Percentiles rank a stretch among this genome's conserved stretches.
Conservation (phyloP, 2,888 invertebrate genomes). For the Drosophila pseudotakahashii region DNA sequence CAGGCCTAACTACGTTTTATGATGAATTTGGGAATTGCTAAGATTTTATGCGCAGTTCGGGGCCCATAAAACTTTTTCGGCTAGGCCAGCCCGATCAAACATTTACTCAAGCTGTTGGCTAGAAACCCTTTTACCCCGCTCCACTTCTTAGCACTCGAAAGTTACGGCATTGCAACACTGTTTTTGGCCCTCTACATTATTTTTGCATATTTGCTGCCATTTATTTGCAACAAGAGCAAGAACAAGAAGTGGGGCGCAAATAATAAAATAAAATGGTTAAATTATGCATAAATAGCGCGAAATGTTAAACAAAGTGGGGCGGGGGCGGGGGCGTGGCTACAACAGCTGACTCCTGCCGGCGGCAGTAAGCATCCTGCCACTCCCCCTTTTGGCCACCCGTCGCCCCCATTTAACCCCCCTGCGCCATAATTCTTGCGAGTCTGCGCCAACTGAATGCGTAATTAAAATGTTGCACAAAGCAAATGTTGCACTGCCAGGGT, state of each 20-base stretch:
- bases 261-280: slow-evolving; percentile 41
- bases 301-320: slow-evolving; percentile 38
- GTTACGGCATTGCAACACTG: slow-evolving; percentile 28
- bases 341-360: slow-evolving; percentile 42
- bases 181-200: slow-evolving; percentile 31
- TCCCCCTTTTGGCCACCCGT: background rate
- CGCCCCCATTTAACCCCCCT: slow-evolving; percentile 14
- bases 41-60: slow-evolving; percentile 68
- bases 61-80: slow-evolving; percentile 62
- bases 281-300: slow-evolving; percentile 50
- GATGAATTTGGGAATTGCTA: slow-evolving; percentile 60
- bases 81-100: slow-evolving; percentile 51
- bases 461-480: slow-evolving; percentile 60
- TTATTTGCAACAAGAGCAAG: slow-evolving; percentile 29
- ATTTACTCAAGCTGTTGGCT: slow-evolving; percentile 53
- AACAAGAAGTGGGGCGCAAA: slow-evolving; percentile 37
- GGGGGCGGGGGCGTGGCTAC: slow-evolving; percentile 6
- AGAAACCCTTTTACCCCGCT: slow-evolving; percentile 3
- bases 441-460: slow-evolving; percentile 55
- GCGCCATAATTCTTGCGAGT: slow-evolving; percentile 47
- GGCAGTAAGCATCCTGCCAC: slow-evolving; percentile 22
- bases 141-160: slow-evolving; percentile 10
- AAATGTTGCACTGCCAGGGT: slow-evolving; percentile 33
- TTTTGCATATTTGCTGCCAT: slow-evolving; percentile 45
- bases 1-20: slow-evolving; percentile 61